Evolutionary conservation across 2,888 invertebrate genomes (phyloP), one percentile per base, ranked within the genome.

Genomic region (Doris montereyensis): DNA sequence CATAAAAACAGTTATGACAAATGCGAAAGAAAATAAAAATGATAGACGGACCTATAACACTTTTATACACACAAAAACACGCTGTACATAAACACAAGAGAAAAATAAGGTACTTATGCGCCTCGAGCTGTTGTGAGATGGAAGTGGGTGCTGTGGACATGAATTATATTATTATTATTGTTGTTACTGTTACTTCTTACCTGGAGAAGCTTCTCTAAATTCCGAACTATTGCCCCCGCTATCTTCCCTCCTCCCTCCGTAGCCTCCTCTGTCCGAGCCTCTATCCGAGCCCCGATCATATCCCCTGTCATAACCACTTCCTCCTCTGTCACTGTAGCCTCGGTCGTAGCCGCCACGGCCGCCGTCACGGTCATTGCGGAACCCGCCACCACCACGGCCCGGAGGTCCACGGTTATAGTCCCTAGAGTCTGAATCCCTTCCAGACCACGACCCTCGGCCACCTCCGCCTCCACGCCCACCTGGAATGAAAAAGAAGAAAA

Each of bases 141-240:
- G 52, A 52, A 8, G 13, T 52, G 10, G 13, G 13, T 10, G n/a
- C n/a, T 52, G 10, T 10, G 8, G 52, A 10, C 52, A 52, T 52
- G 52, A 13, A 10, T 13, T 10, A n/a, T n/a, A n/a, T n/a, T n/a
- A n/a, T n/a, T n/a, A n/a, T n/a, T n/a, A n/a, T n/a, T n/a, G n/a
- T n/a, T n/a, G n/a, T n/a, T n/a, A n/a, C n/a, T n/a, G n/a, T n/a
- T n/a, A n/a, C n/a, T n/a, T 13, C 62, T 52, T 34, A 90, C 90
- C 90, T 82, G 90, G 89, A 58, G 90, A 89, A 4, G 89, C 87
- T 85, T 91, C 91, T 77, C 88, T 82, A 60, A 89, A 85, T 67
- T 88, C 86, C 32, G 83, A 81, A 26, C 73, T 78, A 26, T 62
- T 76, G 2, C 86, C 86, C 28, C 87, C 88, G 79, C 88, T 86